Conservation (phyloP, 2,888 invertebrate genomes). For the Mycalesis mineus region DNA sequence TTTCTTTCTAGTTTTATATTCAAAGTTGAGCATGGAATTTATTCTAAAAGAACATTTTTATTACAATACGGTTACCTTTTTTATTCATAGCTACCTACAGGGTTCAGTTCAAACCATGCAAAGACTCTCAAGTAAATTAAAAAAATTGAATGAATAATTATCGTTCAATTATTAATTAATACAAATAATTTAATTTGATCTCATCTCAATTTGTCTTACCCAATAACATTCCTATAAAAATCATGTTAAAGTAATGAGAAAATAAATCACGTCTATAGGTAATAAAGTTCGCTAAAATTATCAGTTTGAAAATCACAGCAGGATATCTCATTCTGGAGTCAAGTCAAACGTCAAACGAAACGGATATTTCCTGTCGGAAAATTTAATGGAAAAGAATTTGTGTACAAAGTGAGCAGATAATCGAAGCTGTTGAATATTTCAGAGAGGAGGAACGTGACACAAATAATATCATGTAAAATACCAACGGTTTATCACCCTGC, state of each 20-base stretch:
- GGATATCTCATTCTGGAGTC: slow-evolving; percentile 13
- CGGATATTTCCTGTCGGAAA: slow-evolving; percentile 38
- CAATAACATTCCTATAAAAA: too few species aligned
- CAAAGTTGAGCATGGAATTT: too few species aligned
- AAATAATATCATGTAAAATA: slow-evolving; percentile 49
- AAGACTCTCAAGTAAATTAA: too few species aligned
- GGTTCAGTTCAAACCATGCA: too few species aligned
- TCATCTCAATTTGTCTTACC: too few species aligned
- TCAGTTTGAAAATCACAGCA: slow-evolving; percentile 9
- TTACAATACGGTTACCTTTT: too few species aligned
- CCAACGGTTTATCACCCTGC: slow-evolving; percentile 16
- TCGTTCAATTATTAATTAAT: too few species aligned
- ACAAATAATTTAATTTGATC: too few species aligned
- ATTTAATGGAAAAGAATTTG: slow-evolving; percentile 68
- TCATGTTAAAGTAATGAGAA: background rate
- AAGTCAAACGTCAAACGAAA: slow-evolving; percentile 15
- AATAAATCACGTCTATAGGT: background rate
- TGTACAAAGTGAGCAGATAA: slow-evolving; percentile 70
- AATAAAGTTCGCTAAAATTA: slow-evolving; percentile 4
- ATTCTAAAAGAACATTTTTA: too few species aligned
- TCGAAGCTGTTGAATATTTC: slow-evolving; percentile 72
- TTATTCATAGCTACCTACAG: too few species aligned
- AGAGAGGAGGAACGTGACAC: slow-evolving; percentile 60
- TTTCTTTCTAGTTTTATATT: too few species aligned
- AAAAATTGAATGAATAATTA: too few species aligned